A percentile compares a stretch with the other conserved stretches of the same genome.
Evolutionary conservation across 2,113 vertebrate species (phyloP).

Genomic region (Hippolais icterina): DNA sequence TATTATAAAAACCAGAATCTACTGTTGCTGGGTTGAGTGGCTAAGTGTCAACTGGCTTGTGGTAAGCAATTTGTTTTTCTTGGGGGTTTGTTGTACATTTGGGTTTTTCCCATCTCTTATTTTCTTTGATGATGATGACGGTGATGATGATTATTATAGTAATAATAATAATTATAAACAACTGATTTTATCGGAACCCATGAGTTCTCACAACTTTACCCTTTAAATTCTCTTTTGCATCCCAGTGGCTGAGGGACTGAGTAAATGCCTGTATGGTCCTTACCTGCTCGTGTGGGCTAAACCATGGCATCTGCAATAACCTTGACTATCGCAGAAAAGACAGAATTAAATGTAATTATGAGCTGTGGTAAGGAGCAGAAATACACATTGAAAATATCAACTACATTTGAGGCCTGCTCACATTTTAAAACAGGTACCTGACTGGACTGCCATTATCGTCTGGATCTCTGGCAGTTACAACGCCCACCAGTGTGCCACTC

Average conservation of each 20-base stretch:
- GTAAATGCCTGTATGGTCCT: accelerated
- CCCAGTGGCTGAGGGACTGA: neutral
- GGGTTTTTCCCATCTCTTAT: accelerated
- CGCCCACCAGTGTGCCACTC: slow-evolving; percentile 76
- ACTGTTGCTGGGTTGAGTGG: accelerated
- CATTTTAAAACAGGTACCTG: slow-evolving; percentile 71
- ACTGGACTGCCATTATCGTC: slow-evolving; percentile 79
- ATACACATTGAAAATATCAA: neutral
- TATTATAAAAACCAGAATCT: neutral
- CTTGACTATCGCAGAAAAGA: neutral
- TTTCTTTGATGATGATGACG: neutral
- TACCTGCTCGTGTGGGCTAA: neutral
- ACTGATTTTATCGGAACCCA: neutral
- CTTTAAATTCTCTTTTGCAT: neutral
- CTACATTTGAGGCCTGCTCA: neutral
- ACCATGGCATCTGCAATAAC: neutral
- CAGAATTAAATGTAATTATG: neutral
- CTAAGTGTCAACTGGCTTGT: accelerated
- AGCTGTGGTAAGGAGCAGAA: neutral
- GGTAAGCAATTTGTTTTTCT: neutral
- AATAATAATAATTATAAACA: neutral
- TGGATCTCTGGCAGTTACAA: slow-evolving; percentile 82
- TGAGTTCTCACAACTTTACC: neutral
- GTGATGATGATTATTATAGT: neutral
- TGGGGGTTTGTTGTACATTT: neutral